A percentile compares a stretch with the other conserved stretches of the same genome.
Conservation (phyloP, 2,888 invertebrate species). For the Drosophila eohydei region DNA sequence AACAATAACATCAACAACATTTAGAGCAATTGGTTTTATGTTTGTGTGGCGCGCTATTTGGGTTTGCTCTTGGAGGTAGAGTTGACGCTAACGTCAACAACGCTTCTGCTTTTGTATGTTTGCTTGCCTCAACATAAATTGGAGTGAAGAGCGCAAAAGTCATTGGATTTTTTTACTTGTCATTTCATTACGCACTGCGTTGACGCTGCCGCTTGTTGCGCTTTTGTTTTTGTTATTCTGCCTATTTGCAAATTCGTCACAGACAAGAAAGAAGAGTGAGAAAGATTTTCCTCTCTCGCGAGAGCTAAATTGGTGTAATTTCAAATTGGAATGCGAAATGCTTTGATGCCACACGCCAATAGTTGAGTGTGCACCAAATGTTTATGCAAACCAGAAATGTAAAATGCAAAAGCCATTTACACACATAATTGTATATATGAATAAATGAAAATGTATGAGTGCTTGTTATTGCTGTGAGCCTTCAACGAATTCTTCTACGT, state of each 20-base stretch:
- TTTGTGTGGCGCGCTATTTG: conserved; percentile 3
- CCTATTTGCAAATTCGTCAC: conserved; percentile 2
- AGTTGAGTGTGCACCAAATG: conserved; percentile 3
- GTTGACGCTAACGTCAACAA: background rate
- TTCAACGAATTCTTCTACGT: conserved; percentile 9
- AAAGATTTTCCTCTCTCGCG: background rate
- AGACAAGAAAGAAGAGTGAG: background rate
- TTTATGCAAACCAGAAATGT: conserved; percentile 18
- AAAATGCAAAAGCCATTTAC: conserved; percentile 12
- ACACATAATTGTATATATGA: background rate
- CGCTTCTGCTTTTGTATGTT: background rate
- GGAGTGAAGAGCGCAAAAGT: conserved; percentile 16
- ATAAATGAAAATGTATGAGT: background rate
- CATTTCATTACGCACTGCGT: conserved; percentile 31
- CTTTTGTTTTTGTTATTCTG: conserved; percentile 19
- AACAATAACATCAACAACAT: conserved; percentile 8
- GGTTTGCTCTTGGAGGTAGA: background rate
- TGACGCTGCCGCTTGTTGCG: conserved; percentile 40
- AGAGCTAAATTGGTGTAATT: conserved; percentile 12
- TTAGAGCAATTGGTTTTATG: conserved; percentile 21
- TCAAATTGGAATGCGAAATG: conserved; percentile 11
- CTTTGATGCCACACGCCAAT: conserved; percentile 10
- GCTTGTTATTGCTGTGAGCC: conserved; percentile 3
- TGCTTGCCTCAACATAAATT: background rate
- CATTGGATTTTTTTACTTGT: conserved; percentile 35